Conservation (phyloP, 1,140 invertebrate genomes). For the Leptinotarsa texana region DNA sequence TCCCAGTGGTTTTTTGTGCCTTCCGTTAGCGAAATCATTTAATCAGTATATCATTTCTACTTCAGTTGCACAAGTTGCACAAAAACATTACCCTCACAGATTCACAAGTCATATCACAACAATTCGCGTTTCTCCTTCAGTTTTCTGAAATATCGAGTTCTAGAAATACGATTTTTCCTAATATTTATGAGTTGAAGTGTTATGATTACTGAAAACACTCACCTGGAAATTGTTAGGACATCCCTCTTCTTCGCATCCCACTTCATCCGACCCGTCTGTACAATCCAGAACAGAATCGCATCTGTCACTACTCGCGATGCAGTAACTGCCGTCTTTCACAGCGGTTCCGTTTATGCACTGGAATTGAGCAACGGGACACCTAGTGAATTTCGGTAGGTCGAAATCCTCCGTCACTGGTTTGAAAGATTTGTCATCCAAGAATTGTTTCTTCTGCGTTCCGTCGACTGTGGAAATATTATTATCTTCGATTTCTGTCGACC, state of each 20-base stretch:
- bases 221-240: slow-evolving; percentile 65
- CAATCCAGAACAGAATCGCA: slow-evolving; percentile 69
- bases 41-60: too few relatives aligned
- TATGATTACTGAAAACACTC: neutral
- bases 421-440: slow-evolving; percentile 31
- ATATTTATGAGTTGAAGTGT: too few relatives aligned
- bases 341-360: slow-evolving; percentile 66
- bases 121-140: too few relatives aligned
- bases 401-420: slow-evolving; percentile 51
- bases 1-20: too few relatives aligned
- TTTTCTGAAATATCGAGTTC: too few relatives aligned
- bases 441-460: slow-evolving; percentile 17
- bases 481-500: slow-evolving; percentile 3
- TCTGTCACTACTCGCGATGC: slow-evolving; percentile 60
- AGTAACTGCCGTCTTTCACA: slow-evolving; percentile 61
- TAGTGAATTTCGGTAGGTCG: slow-evolving; percentile 55
- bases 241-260: slow-evolving; percentile 61
- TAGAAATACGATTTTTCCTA: too few relatives aligned
- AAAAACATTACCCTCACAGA: too few relatives aligned
- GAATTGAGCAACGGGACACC: slow-evolving; percentile 64
- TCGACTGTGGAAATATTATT: slow-evolving; percentile 9
- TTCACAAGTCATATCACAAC: too few relatives aligned
- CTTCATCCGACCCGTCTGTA: slow-evolving; percentile 67
- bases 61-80: too few relatives aligned
- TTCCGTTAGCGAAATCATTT: too few relatives aligned